A percentile compares a stretch with the other conserved stretches of the same genome.
phyloP scores from a whole-genome alignment of 2,797 vertebrate species.

The Lepus townsendii region DNA sequence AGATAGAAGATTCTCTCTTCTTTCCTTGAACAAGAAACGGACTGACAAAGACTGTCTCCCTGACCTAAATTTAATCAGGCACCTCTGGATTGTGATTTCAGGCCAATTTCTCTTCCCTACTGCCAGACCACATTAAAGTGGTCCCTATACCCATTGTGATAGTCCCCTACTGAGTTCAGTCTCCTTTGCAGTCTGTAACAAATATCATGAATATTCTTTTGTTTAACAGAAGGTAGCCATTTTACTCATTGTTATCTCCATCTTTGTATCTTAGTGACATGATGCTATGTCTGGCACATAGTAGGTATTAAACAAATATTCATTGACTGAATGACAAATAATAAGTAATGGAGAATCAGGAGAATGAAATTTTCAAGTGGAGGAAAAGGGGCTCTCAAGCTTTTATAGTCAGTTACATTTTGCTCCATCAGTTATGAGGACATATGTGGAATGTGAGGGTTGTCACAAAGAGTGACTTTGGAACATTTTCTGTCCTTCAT shows the following conservation, averaged over 20 bases:
- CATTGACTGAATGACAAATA: slow-evolving; percentile 18
- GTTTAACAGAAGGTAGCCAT: not conserved
- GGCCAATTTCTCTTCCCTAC: not conserved
- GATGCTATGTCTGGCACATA: not conserved
- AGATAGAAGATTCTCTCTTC: not conserved
- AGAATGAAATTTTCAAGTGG: slow-evolving; percentile 3
- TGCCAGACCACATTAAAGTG: not conserved
- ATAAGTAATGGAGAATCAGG: not conserved
- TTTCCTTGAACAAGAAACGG: not conserved
- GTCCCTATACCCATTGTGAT: not conserved
- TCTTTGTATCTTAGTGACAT: slow-evolving; percentile 17
- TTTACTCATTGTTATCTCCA: not conserved
- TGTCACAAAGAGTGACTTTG: slow-evolving; percentile 66
- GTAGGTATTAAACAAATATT: slow-evolving; percentile 5
- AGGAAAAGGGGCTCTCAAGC: not conserved
- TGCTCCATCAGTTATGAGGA: not conserved
- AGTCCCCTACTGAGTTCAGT: not conserved
- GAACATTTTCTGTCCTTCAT: slow-evolving; percentile 66
- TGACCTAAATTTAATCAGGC: not conserved
- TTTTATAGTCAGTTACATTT: not conserved
- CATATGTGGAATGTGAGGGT: not conserved
- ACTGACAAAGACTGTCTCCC: not conserved
- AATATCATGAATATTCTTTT: not conserved
- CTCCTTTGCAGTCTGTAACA: not conserved
- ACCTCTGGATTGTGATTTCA: not conserved